Conservation (phyloP, 1,140 invertebrate genomes). For the Saccostrea echinata region DNA sequence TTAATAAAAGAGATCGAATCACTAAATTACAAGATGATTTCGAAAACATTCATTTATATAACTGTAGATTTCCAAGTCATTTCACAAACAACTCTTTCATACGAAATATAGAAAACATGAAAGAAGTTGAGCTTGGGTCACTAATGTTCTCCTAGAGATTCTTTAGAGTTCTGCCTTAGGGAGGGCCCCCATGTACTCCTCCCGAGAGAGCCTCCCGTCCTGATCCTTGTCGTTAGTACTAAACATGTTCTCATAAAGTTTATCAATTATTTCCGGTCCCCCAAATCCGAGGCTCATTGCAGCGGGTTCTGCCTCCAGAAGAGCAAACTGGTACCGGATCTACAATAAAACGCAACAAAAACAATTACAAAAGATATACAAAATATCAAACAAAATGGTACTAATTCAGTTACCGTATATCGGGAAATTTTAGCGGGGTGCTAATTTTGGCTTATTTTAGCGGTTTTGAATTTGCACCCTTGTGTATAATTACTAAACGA, state of each 20-base stretch:
- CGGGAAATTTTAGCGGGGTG: no score
- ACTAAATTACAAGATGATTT: no score
- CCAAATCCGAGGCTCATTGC: neutral
- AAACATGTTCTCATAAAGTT: neutral
- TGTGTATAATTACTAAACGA: no score
- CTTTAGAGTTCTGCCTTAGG: neutral
- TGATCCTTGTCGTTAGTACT: constrained; percentile 2
- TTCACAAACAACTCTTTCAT: neutral
- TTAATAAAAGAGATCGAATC: no score
- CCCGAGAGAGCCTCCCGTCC: neutral
- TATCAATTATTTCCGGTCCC: neutral
- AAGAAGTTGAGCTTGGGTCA: neutral
- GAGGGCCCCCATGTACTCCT: neutral
- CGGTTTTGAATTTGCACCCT: no score
- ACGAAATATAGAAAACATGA: constrained; percentile 19
- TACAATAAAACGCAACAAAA: constrained; percentile 2
- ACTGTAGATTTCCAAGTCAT: neutral
- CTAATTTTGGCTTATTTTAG: no score
- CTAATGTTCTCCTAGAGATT: neutral
- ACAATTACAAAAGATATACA: neutral
- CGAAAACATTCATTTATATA: no score
- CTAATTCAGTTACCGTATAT: no score
- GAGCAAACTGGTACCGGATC: neutral
- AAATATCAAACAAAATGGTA: no score
- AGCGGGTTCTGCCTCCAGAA: neutral